Evolutionary conservation across 2,888 invertebrate genomes (phyloP).

Genomic region (Stenoptilia bipunctidactyla): DNA sequence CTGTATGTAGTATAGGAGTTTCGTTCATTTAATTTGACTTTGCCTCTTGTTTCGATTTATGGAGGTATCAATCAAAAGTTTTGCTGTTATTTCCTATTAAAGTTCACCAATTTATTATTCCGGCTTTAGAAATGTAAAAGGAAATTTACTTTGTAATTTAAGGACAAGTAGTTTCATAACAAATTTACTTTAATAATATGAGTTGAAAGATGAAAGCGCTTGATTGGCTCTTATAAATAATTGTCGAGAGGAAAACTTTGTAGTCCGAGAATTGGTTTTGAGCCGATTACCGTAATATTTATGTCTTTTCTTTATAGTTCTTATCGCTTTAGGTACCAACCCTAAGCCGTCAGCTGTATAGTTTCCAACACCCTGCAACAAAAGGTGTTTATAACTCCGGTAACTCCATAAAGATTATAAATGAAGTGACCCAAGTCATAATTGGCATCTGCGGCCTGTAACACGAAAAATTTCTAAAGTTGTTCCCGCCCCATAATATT

Average conservation of each 20-base stretch:
- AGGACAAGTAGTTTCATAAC: too few species aligned
- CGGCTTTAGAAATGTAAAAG: not conserved
- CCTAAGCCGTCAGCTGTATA: not conserved
- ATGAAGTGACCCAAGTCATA: conserved; percentile 31
- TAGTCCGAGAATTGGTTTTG: too few species aligned
- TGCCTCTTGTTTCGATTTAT: conserved; percentile 20
- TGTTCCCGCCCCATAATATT: conserved; percentile 25
- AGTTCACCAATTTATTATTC: not conserved
- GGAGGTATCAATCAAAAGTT: conserved; percentile 32
- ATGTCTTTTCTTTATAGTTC: not conserved
- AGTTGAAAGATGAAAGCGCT: too few species aligned
- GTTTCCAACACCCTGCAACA: not conserved
- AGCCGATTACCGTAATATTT: not conserved
- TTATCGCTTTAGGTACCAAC: too few species aligned
- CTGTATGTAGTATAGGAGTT: conserved; percentile 6
- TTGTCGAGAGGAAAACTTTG: too few species aligned
- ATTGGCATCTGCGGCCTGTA: conserved; percentile 31
- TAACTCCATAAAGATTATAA: conserved; percentile 12
- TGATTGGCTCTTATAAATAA: too few species aligned
- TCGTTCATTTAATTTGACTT: conserved; percentile 3
- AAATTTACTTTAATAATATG: too few species aligned
- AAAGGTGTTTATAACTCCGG: conserved; percentile 4
- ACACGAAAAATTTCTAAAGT: conserved; percentile 32
- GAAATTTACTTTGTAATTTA: too few species aligned
- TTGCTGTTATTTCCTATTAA: conserved; percentile 22